Conservation (phyloP, 2,797 vertebrate genomes). For the Takifugu rubripes region DNA sequence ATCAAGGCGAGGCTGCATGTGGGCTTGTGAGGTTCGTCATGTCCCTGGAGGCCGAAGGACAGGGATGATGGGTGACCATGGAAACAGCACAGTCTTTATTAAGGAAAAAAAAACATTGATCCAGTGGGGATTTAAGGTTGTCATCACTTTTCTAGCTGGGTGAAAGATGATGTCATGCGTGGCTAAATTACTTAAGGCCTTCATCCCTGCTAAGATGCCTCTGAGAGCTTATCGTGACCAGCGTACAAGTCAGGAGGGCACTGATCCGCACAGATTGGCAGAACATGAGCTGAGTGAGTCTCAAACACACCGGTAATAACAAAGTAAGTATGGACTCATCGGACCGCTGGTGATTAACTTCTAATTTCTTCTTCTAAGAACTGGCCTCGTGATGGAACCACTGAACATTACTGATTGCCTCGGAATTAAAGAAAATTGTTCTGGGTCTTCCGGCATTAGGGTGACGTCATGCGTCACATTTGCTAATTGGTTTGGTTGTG, state of each 20-base stretch:
- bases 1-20: conserved; percentile 19
- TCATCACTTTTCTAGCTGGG: conserved; percentile 50
- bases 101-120: conserved; percentile 50
- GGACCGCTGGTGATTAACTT: no score
- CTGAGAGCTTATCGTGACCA: conserved; percentile 36
- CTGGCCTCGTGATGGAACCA: no score
- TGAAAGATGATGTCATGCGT: conserved; percentile 68
- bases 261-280: conserved; percentile 31
- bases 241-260: conserved; percentile 35
- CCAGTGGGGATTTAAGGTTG: conserved; percentile 49
- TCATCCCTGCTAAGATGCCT: conserved; percentile 47
- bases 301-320: no score
- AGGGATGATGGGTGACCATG: conserved; percentile 64
- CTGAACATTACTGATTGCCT: no score
- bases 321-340: no score
- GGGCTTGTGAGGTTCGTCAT: conserved; percentile 32
- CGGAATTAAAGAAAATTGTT: no score
- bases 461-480: conserved; percentile 1
- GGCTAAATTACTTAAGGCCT: conserved; percentile 58
- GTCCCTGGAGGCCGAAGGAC: conserved; percentile 46
- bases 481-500: conserved; percentile 19
- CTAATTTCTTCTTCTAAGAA: no score
- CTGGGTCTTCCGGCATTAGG: no score
- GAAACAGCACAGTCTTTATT: conserved; percentile 55
- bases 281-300: conserved; percentile 12